Conservation (phyloP, 1,140 invertebrate species). For the Marisa cornuarietis region DNA sequence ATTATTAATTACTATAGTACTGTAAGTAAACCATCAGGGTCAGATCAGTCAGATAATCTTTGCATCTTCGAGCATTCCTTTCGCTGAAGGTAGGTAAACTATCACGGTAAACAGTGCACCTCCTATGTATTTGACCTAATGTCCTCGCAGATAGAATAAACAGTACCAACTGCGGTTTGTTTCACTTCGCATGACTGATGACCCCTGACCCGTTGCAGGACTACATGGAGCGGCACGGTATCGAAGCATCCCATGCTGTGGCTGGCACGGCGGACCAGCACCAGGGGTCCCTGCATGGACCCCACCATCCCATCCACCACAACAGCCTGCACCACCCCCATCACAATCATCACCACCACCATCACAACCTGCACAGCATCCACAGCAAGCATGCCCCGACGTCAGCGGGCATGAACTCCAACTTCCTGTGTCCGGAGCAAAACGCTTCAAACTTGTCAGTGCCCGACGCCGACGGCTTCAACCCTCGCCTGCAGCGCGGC, state of each 20-base stretch:
- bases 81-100: no score
- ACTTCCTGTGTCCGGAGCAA: slow-evolving; percentile 6
- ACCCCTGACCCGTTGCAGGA: slow-evolving; percentile 19
- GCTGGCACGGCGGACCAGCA: slow-evolving; percentile 26
- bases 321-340: slow-evolving; percentile 12
- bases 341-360: slow-evolving; percentile 9
- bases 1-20: no score
- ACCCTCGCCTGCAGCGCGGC: slow-evolving; percentile 18
- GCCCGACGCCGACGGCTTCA: slow-evolving; percentile 22
- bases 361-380: slow-evolving; percentile 11
- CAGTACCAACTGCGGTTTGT: no score
- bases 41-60: no score
- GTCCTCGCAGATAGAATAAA: no score
- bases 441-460: slow-evolving; percentile 26
- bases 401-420: slow-evolving; percentile 1
- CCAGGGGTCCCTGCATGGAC: neutral
- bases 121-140: no score
- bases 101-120: no score
- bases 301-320: neutral
- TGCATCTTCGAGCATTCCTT: no score
- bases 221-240: slow-evolving; percentile 35
- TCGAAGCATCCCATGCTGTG: slow-evolving; percentile 27
- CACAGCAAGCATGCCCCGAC: slow-evolving; percentile 5
- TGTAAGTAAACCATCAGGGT: no score
- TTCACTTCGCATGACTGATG: neutral